Percentiles rank a stretch among this genome's conserved stretches.
phyloP scores from a whole-genome alignment of 2,888 invertebrate species.

The Microctonus aethiopoides region DNA sequence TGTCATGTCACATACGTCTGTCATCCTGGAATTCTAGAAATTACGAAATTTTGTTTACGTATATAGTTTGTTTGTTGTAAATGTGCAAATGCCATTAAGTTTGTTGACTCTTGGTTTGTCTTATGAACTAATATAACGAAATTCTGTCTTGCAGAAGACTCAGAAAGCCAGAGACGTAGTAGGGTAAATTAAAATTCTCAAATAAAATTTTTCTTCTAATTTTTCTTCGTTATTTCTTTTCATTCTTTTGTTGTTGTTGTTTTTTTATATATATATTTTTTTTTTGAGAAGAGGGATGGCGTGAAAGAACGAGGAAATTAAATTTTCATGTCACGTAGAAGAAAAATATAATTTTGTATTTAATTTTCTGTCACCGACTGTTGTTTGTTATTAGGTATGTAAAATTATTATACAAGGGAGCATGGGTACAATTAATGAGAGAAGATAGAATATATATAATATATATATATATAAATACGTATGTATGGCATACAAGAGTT shows the following conservation, averaged over 20 bases:
- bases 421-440: slow-evolving; percentile 1
- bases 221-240: background rate
- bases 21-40: too few species aligned
- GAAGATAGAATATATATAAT: background rate
- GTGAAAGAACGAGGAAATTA: background rate
- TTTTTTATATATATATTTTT: too few species aligned
- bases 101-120: background rate
- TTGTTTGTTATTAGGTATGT: slow-evolving; percentile 9
- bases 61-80: too few species aligned
- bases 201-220: background rate
- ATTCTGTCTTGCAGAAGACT: background rate
- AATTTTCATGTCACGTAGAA: background rate
- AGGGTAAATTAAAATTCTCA: background rate
- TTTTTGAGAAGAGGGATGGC: too few species aligned
- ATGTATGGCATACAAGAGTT: background rate
- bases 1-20: too few species aligned
- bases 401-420: background rate
- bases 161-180: background rate
- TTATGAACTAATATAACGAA: background rate
- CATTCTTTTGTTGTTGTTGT: too few species aligned
- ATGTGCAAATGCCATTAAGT: background rate
- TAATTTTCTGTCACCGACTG: background rate
- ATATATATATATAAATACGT: background rate
- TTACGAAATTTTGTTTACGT: too few species aligned
- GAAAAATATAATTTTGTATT: background rate